Percentiles rank a stretch among this genome's conserved stretches.
Conservation (phyloP, 37 sponge, comb jelly and placozoan genomes). For the Spongilla lacustris region DNA sequence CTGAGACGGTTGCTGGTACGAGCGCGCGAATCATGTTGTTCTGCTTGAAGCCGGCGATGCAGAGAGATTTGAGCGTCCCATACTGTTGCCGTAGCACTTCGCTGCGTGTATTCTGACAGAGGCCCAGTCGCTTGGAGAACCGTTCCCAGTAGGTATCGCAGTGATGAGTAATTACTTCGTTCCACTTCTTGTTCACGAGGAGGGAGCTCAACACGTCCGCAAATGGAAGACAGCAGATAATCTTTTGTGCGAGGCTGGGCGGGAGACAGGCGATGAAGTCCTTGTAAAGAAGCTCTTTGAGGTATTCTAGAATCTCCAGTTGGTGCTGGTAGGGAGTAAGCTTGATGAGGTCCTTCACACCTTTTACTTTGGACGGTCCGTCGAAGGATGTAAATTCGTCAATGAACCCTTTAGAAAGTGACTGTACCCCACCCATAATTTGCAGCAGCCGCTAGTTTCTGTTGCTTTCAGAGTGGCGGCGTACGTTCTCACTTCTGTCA, state of each 20-base stretch:
- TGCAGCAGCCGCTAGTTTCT: too few relatives aligned
- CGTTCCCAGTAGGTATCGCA: conserved; percentile 43
- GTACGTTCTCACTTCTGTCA: too few relatives aligned
- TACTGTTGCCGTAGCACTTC: background rate
- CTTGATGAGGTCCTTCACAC: conserved; percentile 29
- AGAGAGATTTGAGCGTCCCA: background rate
- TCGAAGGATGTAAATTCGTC: conserved; percentile 17
- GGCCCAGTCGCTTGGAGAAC: conserved; percentile 7
- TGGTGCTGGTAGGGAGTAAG: conserved; percentile 47
- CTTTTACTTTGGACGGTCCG: background rate
- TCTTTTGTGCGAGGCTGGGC: background rate
- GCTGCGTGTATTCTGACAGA: conserved; percentile 1
- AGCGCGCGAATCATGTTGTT: conserved; percentile 14
- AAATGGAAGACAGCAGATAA: conserved; percentile 31
- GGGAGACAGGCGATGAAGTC: conserved; percentile 52
- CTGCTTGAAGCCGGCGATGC: conserved; percentile 22
- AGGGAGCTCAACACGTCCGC: conserved; percentile 34
- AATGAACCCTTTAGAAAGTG: too few relatives aligned
- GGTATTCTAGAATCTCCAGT: conserved; percentile 21
- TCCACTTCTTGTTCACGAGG: conserved; percentile 55
- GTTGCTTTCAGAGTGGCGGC: too few relatives aligned
- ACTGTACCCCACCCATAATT: background rate
- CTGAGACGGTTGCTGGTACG: background rate
- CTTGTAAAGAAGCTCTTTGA: conserved; percentile 28
- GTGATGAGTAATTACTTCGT: conserved; percentile 5